Evolutionary conservation across 35 echinoderm and acorn worm genomes (phyloP), one percentile per base, ranked within the genome.

Genomic region (Stichopus chloronotus): DNA sequence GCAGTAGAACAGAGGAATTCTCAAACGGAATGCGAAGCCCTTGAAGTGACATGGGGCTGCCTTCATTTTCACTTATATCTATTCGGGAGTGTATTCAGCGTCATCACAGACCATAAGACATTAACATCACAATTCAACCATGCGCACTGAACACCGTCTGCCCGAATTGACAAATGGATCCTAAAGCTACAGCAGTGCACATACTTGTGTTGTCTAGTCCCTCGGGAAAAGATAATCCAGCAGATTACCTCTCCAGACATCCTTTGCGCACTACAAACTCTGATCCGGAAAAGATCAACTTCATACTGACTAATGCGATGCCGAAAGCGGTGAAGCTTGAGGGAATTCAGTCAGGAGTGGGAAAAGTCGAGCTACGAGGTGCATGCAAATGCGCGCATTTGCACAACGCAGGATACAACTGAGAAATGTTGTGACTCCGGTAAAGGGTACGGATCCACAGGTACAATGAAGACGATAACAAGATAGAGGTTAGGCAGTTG

Each of bases 181-280:
- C 63, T 97, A 9, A 90, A 93, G 55, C 61, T 97, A 78, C 94
- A 97, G 92, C 55, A 93, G 83, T 97, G 93, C 60, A 83, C 92
- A 69, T 97, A 92, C 82, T n/a, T n/a, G n/a, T 71, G 71, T 97
- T 52, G 58, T 82, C 58, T 95, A 97, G n/a, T 88, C 60, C 87
- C 74, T 87, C 79, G 88, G 96, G 96, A 9, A 90, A 72, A 79
- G 79, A 25, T 53, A 95, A 97, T 83, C 92, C 90, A 61, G 95
- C 95, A 19, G 93, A 97, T 63, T 97, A 92, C 63, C 53, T 97
- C 61, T 97, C 95, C 12, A 88, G 93, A 78, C 96, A 97, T 77
- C 93, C 93, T 16, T 60, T 87, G 14, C 55, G 83, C 55, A 59
- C 58, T 17, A 94, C 93, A 22, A 58, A 53, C 19, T 56, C 82